These are phyloP conservation scores for Myrmecophaga tridactyla DNA, from an alignment of 2,113 vertebrate species.

Conservation along the genomic window DNA sequence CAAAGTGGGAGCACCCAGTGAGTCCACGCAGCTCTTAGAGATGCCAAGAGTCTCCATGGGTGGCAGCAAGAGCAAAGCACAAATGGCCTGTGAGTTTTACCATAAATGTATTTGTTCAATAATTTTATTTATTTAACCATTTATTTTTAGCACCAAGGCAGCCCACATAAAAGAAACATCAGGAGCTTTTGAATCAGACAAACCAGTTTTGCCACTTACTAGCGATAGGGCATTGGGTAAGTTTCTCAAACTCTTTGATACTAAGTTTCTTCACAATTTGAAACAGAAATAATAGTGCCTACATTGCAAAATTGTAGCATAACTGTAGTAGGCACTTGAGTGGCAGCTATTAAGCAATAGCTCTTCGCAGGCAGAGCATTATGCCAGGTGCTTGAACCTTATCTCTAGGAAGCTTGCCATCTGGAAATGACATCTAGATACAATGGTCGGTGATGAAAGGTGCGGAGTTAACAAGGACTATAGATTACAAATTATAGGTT, in stretches of 20 bases:
- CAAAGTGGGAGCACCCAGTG: not conserved
- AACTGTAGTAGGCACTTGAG: conserved; percentile 48
- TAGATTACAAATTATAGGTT: conserved; percentile 46
- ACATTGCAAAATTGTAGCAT: conserved; percentile 58
- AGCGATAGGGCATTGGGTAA: conserved; percentile 45
- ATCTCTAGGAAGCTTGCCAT: conserved; percentile 63
- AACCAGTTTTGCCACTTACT: conserved; percentile 70
- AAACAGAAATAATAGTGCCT: conserved; percentile 58
- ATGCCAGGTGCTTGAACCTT: not conserved
- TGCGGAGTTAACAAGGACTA: conserved; percentile 45
- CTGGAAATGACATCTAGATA: conserved; percentile 58
- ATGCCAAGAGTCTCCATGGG: no score
- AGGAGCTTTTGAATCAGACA: conserved; percentile 44
- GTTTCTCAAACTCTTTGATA: conserved; percentile 70
- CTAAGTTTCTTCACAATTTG: conserved; percentile 66
- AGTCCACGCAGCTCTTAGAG: not conserved
- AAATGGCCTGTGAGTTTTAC: not conserved
- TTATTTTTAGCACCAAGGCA: conserved; percentile 54
- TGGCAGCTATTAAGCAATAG: conserved; percentile 56
- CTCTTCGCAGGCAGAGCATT: conserved; percentile 42
- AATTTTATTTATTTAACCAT: conserved; percentile 37
- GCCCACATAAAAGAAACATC: not conserved
- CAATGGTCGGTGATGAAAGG: conserved; percentile 39
- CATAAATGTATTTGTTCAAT: conserved; percentile 1
- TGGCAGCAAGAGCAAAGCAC: not conserved